Evolutionary conservation across 2,888 invertebrate genomes (phyloP), one percentile per base, ranked within the genome.

Genomic region (Elysia crispata): DNA sequence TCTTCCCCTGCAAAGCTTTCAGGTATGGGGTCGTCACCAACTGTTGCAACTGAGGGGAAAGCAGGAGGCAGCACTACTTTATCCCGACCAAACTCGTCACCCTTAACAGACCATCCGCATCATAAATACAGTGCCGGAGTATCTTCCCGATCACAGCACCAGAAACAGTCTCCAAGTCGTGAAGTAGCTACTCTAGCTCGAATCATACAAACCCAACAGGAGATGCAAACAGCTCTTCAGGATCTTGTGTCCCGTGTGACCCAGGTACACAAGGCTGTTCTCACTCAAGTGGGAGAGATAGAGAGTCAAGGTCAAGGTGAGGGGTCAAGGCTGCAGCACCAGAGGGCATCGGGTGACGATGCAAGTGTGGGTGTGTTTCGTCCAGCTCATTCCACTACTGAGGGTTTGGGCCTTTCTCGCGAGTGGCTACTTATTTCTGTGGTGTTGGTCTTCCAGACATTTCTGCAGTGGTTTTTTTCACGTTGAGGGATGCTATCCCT

Each of bases 391-490:
- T 8, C 60, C 5, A 50, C 6, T 72, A 23, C 70, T 18, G 73
- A 60, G 60, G 50, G 31, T 20, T 50, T 31, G 13, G 28, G 18
- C 79, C 83, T 77, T 28, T 54, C 75, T n/a, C 77, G 72, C 66
- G 86, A 86, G 62, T 88, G 87, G 87, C 67, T 87, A 41, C 77
- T 87, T 13, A 82, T 89, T 60, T 85, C 85, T 25, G 62, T 86
- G 11, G 80, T 88, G 25, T 82, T 89, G 8, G 80, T 86, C 20
- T 83, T 86, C 69, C 88, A 89, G 79, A 81, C 85, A 33, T 30
- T 89, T n/a, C 79, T 41, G 41, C 41, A 41, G 41, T 41, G 41
- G 41, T 41, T 6, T 41, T 41, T 41, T 41, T 41, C 41, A 41
- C 11, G 11, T 11, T 41, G 41, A 41, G 41, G 41, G 41, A 41